These are phyloP conservation scores for Phengaris arion DNA, from an alignment of 2,888 invertebrate species.

Conservation along the genomic window DNA sequence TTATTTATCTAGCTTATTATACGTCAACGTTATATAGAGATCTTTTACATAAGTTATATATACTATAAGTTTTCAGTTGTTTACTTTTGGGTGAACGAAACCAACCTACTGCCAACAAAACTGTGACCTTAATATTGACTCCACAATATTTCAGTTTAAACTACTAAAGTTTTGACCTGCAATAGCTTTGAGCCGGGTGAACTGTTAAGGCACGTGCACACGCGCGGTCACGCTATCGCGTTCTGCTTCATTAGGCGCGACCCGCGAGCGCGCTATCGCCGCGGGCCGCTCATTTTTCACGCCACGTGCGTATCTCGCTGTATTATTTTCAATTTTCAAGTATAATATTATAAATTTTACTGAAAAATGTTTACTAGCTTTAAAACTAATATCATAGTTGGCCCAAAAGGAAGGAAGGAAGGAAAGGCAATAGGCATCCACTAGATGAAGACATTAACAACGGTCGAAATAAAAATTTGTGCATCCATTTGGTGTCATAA, in stretches of 20 bases:
- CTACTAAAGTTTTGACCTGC: neutral
- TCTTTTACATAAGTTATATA: no score
- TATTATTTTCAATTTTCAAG: slow-evolving; percentile 33
- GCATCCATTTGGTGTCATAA: no score
- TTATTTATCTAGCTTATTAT: neutral
- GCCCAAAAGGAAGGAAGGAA: no score
- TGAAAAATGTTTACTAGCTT: neutral
- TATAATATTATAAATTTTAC: slow-evolving; percentile 29
- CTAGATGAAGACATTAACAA: no score
- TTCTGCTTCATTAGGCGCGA: slow-evolving; percentile 73
- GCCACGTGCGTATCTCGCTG: slow-evolving; percentile 40
- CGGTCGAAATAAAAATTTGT: no score
- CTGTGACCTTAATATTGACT: neutral
- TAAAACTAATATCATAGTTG: no score
- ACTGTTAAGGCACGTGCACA: slow-evolving; percentile 8
- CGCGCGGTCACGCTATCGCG: slow-evolving; percentile 62
- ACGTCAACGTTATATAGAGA: no score
- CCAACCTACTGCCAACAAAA: no score
- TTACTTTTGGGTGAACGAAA: no score
- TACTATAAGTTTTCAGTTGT: no score
- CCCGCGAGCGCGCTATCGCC: slow-evolving; percentile 55
- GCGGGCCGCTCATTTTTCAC: slow-evolving; percentile 69
- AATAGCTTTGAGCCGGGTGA: neutral
- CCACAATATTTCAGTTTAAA: neutral
- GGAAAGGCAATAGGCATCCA: no score